Evolutionary conservation across 2,113 vertebrate species (phyloP).

Genomic region (Sarotherodon lohbergeri): DNA sequence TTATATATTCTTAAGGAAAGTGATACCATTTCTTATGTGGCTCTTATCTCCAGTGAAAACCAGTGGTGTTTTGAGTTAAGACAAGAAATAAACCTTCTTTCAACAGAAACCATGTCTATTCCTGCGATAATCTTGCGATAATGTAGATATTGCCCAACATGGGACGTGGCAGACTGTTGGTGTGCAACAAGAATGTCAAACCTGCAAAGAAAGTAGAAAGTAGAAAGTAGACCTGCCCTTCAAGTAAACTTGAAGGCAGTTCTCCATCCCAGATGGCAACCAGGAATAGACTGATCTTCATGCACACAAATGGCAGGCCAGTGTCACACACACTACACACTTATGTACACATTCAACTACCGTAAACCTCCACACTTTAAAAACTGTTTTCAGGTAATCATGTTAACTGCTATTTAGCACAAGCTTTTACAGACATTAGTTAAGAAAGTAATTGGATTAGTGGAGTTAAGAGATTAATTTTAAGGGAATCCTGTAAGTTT

Average conservation of each 20-base stretch:
- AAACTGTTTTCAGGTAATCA: background rate
- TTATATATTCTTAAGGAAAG: background rate
- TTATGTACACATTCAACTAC: background rate
- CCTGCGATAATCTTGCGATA: background rate
- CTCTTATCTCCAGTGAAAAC: background rate
- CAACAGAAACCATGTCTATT: background rate
- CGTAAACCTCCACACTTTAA: background rate
- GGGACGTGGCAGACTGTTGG: background rate
- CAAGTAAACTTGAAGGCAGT: background rate
- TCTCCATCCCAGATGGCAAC: background rate
- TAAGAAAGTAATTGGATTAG: background rate
- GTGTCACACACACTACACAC: background rate
- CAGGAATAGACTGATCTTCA: slow-evolving; percentile 1
- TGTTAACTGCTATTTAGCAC: background rate
- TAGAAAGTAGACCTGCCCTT: slow-evolving; percentile 3
- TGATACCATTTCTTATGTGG: background rate
- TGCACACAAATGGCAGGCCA: background rate
- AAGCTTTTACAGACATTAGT: background rate
- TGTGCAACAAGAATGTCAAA: slow-evolving; percentile 16
- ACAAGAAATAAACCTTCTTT: background rate
- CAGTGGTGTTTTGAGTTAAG: background rate
- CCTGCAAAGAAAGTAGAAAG: background rate
- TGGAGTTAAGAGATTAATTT: background rate
- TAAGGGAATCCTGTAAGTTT: background rate
- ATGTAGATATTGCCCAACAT: background rate